Conservation (phyloP, 2,113 vertebrate genomes). For the Phalacrocorax pelagicus region DNA sequence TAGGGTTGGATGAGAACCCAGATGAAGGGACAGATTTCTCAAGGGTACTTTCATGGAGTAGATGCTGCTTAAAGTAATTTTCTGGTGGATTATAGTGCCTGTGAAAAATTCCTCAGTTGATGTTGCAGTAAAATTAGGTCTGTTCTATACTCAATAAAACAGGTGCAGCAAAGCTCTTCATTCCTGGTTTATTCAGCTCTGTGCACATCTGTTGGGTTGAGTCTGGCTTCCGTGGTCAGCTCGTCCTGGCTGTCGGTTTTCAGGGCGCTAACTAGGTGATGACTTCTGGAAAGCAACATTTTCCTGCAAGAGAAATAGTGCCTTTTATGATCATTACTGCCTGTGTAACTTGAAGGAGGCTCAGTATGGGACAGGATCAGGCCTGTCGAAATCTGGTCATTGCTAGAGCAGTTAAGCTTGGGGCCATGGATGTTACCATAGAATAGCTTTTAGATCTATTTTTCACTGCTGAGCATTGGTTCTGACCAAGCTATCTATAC, state of each 20-base stretch:
- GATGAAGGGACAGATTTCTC: slow-evolving; percentile 32
- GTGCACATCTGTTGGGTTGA: slow-evolving; percentile 11
- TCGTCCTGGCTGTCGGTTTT: background rate
- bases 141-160: slow-evolving; percentile 3
- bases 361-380: background rate
- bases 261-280: slow-evolving; percentile 26
- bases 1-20: slow-evolving; percentile 2
- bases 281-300: background rate
- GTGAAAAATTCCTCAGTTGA: slow-evolving; percentile 55
- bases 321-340: background rate
- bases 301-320: background rate
- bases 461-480: background rate
- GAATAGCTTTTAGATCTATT: background rate
- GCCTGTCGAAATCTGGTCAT: background rate
- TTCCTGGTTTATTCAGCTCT: background rate
- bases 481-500: background rate
- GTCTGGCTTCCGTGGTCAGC: background rate
- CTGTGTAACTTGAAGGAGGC: background rate
- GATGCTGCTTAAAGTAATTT: slow-evolving; percentile 51
- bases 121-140: background rate
- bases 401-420: background rate
- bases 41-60: slow-evolving; percentile 37
- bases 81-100: slow-evolving; percentile 52
- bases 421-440: background rate
- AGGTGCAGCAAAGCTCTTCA: slow-evolving; percentile 46